A percentile compares a stretch with the other conserved stretches of the same genome.
Conservation (phyloP, 2,888 invertebrate species). For the Athalia circularis region DNA sequence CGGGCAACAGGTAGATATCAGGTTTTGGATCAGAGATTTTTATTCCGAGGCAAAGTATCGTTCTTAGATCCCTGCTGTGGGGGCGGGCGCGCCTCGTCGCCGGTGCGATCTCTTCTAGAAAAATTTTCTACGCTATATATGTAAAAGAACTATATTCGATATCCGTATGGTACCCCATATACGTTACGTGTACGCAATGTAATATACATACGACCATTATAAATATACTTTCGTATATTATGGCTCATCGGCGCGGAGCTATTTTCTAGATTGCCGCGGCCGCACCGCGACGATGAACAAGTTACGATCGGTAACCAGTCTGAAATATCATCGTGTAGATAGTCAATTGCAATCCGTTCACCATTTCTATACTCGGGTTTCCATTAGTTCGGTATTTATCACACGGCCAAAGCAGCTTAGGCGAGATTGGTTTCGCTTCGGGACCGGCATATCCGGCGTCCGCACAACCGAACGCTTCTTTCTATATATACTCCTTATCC, state of each 20-base stretch:
- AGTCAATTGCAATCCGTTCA: too few relatives aligned
- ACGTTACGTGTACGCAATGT: too few relatives aligned
- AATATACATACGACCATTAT: too few relatives aligned
- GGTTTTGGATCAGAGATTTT: conserved; percentile 63
- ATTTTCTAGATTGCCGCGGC: not conserved
- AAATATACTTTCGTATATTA: too few relatives aligned
- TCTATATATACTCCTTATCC: conserved; percentile 11
- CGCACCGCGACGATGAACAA: not conserved
- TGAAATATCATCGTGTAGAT: too few relatives aligned
- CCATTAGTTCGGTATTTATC: conserved; percentile 59
- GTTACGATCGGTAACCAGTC: not conserved
- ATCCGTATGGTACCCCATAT: not conserved
- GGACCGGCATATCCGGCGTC: conserved; percentile 42
- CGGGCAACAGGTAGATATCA: conserved; percentile 61
- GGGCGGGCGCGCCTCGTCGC: conserved; percentile 31
- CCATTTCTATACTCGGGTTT: not conserved
- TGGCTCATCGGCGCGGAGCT: too few relatives aligned
- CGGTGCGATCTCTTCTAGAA: not conserved
- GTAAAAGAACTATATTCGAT: not conserved
- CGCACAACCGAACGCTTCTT: conserved; percentile 22
- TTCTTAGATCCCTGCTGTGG: conserved; percentile 43
- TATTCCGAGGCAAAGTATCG: conserved; percentile 56
- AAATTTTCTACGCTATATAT: conserved; percentile 2
- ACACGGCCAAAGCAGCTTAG: conserved; percentile 57
- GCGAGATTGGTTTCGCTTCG: conserved; percentile 56